These are phyloP conservation scores for Sinocyclocheilus maitianheensis DNA, from an alignment of 2,113 vertebrate genomes.

Conservation along the genomic window DNA sequence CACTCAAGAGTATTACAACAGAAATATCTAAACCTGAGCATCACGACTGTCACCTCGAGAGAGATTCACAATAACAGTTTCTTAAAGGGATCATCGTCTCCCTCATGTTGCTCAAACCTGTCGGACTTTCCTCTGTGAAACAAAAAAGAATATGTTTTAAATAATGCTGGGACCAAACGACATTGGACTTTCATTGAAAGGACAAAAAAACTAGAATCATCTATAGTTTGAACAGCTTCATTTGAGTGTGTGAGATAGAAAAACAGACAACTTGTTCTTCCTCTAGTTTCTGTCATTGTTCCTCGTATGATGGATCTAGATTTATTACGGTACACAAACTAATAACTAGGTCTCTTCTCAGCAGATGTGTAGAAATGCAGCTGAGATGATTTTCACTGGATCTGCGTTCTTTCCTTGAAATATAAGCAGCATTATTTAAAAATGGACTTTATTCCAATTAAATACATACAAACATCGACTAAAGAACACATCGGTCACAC, in stretches of 20 bases:
- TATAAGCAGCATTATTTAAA: too few relatives aligned
- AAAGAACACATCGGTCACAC: too few relatives aligned
- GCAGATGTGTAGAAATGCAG: background rate
- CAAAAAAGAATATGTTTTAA: background rate
- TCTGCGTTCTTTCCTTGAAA: background rate
- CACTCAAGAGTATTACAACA: background rate
- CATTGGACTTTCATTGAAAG: too few relatives aligned
- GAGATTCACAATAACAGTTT: background rate
- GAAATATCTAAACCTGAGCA: background rate
- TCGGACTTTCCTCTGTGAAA: background rate
- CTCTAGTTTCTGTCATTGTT: background rate
- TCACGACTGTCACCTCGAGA: too few relatives aligned
- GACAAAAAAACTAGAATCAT: too few relatives aligned
- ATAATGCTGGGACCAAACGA: too few relatives aligned
- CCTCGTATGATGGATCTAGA: background rate
- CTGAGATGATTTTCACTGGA: background rate
- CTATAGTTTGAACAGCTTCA: background rate
- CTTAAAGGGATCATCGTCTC: background rate
- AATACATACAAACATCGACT: too few relatives aligned
- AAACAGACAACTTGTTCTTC: too few relatives aligned
- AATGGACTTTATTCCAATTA: too few relatives aligned
- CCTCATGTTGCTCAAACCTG: background rate
- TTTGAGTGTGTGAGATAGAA: background rate
- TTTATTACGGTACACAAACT: background rate
- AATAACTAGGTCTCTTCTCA: background rate